These are phyloP conservation scores for Sebastes iracundus DNA, from an alignment of 2,797 vertebrate genomes.

Conservation along the genomic window DNA sequence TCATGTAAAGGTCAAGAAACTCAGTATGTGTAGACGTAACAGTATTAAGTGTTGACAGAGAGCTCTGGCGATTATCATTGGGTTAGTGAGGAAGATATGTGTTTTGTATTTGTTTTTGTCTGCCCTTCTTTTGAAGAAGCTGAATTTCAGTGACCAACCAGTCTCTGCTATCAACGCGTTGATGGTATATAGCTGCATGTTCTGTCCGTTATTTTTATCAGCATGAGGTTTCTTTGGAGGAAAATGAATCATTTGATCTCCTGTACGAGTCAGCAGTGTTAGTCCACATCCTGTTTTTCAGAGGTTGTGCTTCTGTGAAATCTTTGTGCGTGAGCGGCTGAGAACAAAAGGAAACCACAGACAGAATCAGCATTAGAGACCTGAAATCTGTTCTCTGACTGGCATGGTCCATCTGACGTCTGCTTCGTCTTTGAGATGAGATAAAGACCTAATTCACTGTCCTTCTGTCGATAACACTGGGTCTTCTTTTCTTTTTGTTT, in stretches of 20 bases:
- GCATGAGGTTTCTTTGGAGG: neutral
- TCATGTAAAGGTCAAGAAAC: too few relatives aligned
- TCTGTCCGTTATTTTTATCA: neutral
- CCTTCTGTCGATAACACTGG: neutral
- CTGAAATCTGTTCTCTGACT: neutral
- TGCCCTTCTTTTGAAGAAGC: neutral
- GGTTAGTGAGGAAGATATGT: too few relatives aligned
- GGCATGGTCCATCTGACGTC: neutral
- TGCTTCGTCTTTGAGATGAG: neutral
- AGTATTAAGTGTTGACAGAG: too few relatives aligned
- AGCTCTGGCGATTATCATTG: too few relatives aligned
- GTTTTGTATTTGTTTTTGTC: neutral
- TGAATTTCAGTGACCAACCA: neutral
- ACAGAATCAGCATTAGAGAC: neutral
- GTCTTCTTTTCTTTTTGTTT: neutral
- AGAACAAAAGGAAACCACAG: neutral
- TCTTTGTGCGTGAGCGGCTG: neutral
- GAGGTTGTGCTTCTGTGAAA: neutral
- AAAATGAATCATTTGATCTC: neutral
- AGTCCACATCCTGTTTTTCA: slow-evolving; percentile 48
- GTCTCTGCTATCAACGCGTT: too few relatives aligned
- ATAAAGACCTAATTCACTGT: neutral
- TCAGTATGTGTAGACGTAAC: too few relatives aligned
- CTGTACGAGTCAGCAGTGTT: neutral
- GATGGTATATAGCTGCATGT: neutral